A percentile compares a stretch with the other conserved stretches of the same genome.
Conservation (phyloP, 2,113 vertebrate genomes). For the Bos indicus region DNA sequence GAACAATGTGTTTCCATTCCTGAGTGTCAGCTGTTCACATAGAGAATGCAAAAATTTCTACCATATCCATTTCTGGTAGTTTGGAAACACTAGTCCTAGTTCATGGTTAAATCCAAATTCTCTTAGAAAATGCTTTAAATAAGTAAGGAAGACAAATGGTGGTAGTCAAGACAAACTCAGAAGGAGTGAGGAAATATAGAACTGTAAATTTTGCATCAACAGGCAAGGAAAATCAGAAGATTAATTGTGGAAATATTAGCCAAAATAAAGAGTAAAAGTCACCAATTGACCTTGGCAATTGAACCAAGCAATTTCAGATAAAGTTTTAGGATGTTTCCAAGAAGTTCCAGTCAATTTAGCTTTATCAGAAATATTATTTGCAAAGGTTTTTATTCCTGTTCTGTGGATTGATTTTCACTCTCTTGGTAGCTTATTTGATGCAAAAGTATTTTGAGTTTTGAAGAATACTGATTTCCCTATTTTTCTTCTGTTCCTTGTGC, state of each 20-base stretch:
- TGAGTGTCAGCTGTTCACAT: background rate
- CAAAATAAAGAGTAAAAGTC: background rate
- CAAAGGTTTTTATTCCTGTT: background rate
- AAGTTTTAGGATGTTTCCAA: background rate
- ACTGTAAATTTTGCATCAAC: background rate
- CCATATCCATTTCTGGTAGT: background rate
- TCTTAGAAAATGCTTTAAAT: background rate
- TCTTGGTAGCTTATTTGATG: background rate
- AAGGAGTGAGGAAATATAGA: background rate
- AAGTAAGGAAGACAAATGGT: background rate
- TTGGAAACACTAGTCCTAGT: background rate
- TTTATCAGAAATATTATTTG: background rate
- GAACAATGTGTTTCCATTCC: background rate
- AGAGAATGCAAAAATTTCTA: background rate
- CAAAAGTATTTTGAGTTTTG: background rate
- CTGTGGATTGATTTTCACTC: background rate
- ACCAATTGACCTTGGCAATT: background rate
- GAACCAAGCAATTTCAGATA: background rate
- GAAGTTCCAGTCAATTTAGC: background rate
- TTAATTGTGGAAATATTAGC: background rate
- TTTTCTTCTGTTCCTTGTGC: background rate
- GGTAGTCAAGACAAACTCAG: background rate
- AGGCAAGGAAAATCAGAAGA: background rate
- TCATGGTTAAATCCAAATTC: background rate
- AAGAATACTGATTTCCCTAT: background rate